Evolutionary conservation across 1,140 invertebrate species (phyloP).

Genomic region (Homarus americanus): DNA sequence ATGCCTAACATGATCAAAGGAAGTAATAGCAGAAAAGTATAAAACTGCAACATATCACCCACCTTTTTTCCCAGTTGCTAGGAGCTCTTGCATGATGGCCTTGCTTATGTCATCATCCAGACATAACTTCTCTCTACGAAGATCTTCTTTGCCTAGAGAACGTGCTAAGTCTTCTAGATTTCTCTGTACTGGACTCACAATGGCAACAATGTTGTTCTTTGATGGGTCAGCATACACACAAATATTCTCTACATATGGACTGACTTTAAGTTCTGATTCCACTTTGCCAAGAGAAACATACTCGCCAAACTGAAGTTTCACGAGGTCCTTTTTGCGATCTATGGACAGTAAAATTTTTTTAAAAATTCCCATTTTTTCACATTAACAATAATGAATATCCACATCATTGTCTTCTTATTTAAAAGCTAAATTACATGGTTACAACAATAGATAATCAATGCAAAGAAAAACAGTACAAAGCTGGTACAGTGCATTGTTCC

Average conservation of each 20-base stretch:
- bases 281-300: constrained; percentile 97
- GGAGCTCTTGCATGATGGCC: constrained; percentile 87
- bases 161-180: constrained; percentile 85
- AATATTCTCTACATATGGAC: constrained; percentile 96
- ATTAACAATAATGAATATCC: too few relatives aligned
- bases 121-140: constrained; percentile 87
- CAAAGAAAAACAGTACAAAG: too few relatives aligned
- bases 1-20: too few relatives aligned
- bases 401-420: too few relatives aligned
- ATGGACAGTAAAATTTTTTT: not conserved
- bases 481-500: too few relatives aligned
- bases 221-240: constrained; percentile 94
- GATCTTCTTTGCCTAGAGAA: constrained; percentile 81
- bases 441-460: too few relatives aligned
- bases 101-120: constrained; percentile 84
- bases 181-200: constrained; percentile 81
- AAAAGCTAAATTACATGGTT: too few relatives aligned
- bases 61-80: constrained; percentile 91
- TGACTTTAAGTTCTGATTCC: constrained; percentile 90
- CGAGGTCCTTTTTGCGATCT: constrained; percentile 99
- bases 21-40: too few relatives aligned
- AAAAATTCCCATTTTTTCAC: not conserved
- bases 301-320: constrained; percentile 98
- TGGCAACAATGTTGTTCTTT: constrained; percentile 91
- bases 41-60: constrained; percentile 76